Percentiles rank a stretch among this genome's conserved stretches.
These are phyloP conservation scores for Pachycephus smyrnensis DNA, from an alignment of 2,888 invertebrate species.

Conservation along the genomic window DNA sequence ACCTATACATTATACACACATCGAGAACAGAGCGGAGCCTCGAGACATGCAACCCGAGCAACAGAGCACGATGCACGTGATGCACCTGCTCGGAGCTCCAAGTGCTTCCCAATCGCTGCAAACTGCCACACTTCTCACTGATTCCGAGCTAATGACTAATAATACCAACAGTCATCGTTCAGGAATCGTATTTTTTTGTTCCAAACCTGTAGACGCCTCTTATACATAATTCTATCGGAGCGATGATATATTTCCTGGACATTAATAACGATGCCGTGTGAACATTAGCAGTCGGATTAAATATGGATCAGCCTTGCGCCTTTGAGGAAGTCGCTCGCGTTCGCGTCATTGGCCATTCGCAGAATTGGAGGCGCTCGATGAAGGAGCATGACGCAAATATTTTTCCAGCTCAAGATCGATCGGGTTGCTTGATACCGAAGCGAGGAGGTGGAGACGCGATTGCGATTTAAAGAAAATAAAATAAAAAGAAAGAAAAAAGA, in stretches of 20 bases:
- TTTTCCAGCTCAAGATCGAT: not conserved
- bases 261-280: not conserved
- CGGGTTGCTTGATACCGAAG: not conserved
- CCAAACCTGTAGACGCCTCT: not conserved
- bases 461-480: not conserved
- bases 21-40: slow-evolving; percentile 13
- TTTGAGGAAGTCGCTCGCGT: not conserved
- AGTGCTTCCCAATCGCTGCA: not conserved
- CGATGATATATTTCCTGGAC: not conserved
- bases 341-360: not conserved
- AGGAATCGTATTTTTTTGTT: slow-evolving; percentile 1
- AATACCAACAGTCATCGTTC: slow-evolving; percentile 12
- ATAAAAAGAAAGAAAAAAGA: not conserved
- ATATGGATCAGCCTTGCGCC: not conserved
- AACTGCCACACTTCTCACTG: not conserved
- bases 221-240: not conserved
- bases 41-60: slow-evolving; percentile 38
- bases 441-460: not conserved
- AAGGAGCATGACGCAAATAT: not conserved
- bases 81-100: slow-evolving; percentile 41
- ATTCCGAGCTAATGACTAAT: not conserved
- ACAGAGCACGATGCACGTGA: slow-evolving; percentile 33
- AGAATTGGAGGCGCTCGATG: not conserved
- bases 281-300: not conserved
- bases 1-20: not conserved